Percentiles rank a stretch among this genome's conserved stretches.
Conservation (phyloP, 2,797 vertebrate genomes). For the Gadopsis bispinosus region DNA sequence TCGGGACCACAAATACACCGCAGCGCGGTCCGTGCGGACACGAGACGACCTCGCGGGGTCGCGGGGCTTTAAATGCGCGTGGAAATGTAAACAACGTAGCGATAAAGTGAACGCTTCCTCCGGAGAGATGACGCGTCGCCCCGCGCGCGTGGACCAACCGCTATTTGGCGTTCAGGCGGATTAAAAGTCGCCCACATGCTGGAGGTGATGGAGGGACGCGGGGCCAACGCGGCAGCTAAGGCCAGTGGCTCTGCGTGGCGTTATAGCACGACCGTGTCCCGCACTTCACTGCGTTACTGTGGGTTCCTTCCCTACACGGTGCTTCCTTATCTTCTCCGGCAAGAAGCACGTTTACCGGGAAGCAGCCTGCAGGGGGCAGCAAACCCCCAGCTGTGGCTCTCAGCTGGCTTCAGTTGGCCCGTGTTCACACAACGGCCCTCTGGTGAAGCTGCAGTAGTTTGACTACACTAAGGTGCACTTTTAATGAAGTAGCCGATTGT, state of each 20-base stretch:
- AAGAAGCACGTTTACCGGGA: conserved; percentile 24
- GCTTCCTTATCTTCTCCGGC: conserved; percentile 53
- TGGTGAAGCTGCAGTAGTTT: too few species aligned
- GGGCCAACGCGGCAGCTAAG: too few species aligned
- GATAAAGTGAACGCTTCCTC: conserved; percentile 35
- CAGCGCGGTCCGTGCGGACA: too few species aligned
- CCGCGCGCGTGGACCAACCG: conserved; percentile 21
- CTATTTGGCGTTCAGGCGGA: conserved; percentile 8
- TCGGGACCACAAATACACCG: too few species aligned
- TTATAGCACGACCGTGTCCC: not conserved
- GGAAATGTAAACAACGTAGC: conserved; percentile 10
- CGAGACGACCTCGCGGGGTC: too few species aligned
- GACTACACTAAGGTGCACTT: not conserved
- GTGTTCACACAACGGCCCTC: not conserved
- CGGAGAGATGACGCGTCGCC: conserved; percentile 60
- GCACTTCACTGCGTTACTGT: not conserved
- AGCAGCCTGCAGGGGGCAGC: conserved; percentile 74
- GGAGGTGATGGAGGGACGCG: not conserved
- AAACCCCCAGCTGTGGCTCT: conserved; percentile 30
- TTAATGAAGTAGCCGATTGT: not conserved
- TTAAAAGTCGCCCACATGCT: conserved; percentile 38
- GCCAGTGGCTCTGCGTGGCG: not conserved
- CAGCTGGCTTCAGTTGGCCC: not conserved
- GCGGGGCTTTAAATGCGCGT: too few species aligned
- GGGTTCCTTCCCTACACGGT: conserved; percentile 34